Evolutionary conservation across 2,888 invertebrate species (phyloP).

Genomic region (Nineta flava): DNA sequence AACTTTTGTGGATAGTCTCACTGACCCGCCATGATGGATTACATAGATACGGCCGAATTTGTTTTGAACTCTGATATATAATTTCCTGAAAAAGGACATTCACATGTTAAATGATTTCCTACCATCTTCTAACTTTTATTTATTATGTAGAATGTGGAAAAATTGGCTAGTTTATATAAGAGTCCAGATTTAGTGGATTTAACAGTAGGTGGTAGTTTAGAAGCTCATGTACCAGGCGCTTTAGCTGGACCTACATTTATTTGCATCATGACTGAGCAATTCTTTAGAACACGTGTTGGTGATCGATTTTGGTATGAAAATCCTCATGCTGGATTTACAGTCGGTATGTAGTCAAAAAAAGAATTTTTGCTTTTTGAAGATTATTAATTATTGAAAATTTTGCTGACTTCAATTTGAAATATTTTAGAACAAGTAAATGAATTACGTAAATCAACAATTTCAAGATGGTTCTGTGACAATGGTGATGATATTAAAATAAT

Average conservation of each 20-base stretch:
- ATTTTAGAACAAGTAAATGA: conserved; percentile 53
- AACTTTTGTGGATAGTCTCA: too few species aligned
- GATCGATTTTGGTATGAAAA: conserved; percentile 79
- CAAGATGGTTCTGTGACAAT: conserved; percentile 68
- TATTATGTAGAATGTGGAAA: conserved; percentile 40
- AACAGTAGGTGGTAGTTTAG: conserved; percentile 70
- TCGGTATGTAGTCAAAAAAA: too few species aligned
- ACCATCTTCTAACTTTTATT: too few species aligned
- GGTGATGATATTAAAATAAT: conserved; percentile 48
- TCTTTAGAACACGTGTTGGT: conserved; percentile 67
- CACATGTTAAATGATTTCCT: too few species aligned
- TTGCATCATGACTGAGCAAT: conserved; percentile 76
- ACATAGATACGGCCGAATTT: too few species aligned
- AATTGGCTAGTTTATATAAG: conserved; percentile 47
- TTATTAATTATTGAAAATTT: too few species aligned
- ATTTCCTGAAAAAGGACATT: too few species aligned
- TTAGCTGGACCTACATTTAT: conserved; percentile 76
- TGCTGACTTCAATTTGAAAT: conserved; percentile 31
- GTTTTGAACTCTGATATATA: too few species aligned
- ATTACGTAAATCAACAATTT: conserved; percentile 60
- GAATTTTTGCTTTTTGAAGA: too few species aligned
- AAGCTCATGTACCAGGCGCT: conserved; percentile 58
- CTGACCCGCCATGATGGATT: too few species aligned
- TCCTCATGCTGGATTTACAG: neutral
- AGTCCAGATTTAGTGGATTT: conserved; percentile 70